Evolutionary conservation across 2,797 vertebrate genomes (phyloP).

Genomic region (Malurus leucopterus): DNA sequence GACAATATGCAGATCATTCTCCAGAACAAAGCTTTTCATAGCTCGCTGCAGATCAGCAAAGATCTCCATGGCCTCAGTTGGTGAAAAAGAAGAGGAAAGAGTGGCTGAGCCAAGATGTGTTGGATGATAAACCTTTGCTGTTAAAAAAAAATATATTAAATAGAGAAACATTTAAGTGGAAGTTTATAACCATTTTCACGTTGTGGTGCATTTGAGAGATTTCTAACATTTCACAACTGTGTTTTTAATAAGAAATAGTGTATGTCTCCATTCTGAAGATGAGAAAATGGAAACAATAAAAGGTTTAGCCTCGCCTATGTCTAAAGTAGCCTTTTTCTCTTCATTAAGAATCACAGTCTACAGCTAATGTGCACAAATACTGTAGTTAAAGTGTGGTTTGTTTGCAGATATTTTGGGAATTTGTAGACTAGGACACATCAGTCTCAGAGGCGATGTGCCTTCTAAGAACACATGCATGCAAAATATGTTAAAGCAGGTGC

Average conservation of each 20-base stretch:
- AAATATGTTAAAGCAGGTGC: neutral
- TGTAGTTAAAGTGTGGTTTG: neutral
- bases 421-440: neutral
- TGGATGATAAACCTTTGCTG: conserved; percentile 81
- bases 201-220: neutral
- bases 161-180: neutral
- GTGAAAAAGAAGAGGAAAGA: conserved; percentile 92
- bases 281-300: neutral
- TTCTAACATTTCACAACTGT: neutral
- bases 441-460: neutral
- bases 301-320: neutral
- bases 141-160: neutral
- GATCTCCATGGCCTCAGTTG: conserved; percentile 88
- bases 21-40: conserved; percentile 96
- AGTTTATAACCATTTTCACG: neutral
- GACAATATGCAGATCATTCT: conserved; percentile 94
- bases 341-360: neutral
- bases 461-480: neutral
- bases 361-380: neutral
- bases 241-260: neutral
- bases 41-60: conserved; percentile 96
- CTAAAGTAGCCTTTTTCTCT: neutral
- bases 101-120: conserved; percentile 93
- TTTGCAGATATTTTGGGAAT: neutral
- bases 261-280: neutral